A percentile compares a stretch with the other conserved stretches of the same genome.
phyloP scores from a whole-genome alignment of 2,888 invertebrate species.

The Lasioglossum calceatum region DNA sequence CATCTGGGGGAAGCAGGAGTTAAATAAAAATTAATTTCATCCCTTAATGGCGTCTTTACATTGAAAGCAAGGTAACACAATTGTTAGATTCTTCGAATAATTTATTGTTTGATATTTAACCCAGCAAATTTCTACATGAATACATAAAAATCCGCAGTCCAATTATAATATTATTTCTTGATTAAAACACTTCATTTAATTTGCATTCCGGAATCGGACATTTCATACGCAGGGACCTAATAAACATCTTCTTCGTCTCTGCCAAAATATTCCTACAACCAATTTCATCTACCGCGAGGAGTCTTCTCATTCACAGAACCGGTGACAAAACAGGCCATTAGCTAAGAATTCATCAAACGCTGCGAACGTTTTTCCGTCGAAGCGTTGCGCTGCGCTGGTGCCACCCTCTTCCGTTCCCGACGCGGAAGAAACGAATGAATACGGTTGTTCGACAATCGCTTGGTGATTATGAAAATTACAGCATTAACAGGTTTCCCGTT shows the following conservation, averaged over 20 bases:
- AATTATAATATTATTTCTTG: no score
- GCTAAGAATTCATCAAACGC: slow-evolving; percentile 12
- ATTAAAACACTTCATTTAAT: no score
- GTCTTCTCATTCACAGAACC: background rate
- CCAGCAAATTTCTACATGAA: no score
- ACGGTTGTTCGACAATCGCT: slow-evolving; percentile 36
- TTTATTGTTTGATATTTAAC: no score
- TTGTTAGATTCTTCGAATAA: no score
- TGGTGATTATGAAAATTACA: slow-evolving; percentile 52
- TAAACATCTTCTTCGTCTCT: background rate
- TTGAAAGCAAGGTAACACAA: no score
- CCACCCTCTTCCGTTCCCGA: background rate
- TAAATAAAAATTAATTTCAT: no score
- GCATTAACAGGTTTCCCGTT: slow-evolving; percentile 31
- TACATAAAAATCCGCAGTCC: no score
- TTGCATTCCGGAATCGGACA: no score
- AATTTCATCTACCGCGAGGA: background rate
- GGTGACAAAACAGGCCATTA: background rate
- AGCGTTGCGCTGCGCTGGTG: background rate
- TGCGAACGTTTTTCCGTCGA: background rate
- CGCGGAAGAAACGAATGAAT: slow-evolving; percentile 36
- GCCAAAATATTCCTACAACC: background rate
- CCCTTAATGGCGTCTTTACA: no score
- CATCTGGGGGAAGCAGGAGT: no score
- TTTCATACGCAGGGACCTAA: background rate